phyloP scores from a whole-genome alignment of 92 coral and sea anemone genomes.

The Phenganax subtilis region DNA sequence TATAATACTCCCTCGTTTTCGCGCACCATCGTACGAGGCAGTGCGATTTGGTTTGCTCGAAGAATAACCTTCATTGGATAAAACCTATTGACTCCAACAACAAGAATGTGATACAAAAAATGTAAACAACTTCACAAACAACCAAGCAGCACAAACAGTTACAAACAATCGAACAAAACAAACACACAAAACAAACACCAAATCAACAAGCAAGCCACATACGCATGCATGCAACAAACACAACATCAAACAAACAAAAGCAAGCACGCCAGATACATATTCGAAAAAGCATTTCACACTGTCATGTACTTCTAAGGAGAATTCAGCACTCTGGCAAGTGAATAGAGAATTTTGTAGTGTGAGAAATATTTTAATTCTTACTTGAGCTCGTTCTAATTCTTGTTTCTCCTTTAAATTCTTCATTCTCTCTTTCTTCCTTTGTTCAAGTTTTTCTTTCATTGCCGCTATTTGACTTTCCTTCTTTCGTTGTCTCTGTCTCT shows the following conservation, averaged over 20 bases:
- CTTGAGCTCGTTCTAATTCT: slow-evolving; percentile 90
- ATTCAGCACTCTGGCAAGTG: too few species aligned
- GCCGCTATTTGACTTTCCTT: slow-evolving; percentile 70
- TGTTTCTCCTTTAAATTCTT: slow-evolving; percentile 67
- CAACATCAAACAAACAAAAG: too few species aligned
- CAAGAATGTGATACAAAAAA: too few species aligned
- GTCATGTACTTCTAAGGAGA: background rate
- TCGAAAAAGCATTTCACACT: background rate
- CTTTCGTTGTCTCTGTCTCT: slow-evolving; percentile 71
- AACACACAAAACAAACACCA: too few species aligned
- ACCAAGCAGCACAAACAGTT: too few species aligned
- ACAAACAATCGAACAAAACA: too few species aligned
- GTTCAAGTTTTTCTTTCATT: slow-evolving; percentile 75
- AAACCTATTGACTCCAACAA: too few species aligned
- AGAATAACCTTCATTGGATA: background rate
- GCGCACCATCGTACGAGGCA: background rate
- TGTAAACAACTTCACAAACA: too few species aligned
- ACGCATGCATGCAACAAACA: too few species aligned
- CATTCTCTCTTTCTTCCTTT: slow-evolving; percentile 68
- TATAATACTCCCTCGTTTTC: background rate
- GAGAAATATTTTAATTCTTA: slow-evolving; percentile 10
- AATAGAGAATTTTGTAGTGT: background rate
- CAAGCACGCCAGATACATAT: too few species aligned
- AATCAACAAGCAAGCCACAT: too few species aligned
- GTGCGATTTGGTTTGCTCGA: background rate